Evolutionary conservation across 1,140 invertebrate genomes (phyloP).

Genomic region (Zaprionus lachaisei): DNA sequence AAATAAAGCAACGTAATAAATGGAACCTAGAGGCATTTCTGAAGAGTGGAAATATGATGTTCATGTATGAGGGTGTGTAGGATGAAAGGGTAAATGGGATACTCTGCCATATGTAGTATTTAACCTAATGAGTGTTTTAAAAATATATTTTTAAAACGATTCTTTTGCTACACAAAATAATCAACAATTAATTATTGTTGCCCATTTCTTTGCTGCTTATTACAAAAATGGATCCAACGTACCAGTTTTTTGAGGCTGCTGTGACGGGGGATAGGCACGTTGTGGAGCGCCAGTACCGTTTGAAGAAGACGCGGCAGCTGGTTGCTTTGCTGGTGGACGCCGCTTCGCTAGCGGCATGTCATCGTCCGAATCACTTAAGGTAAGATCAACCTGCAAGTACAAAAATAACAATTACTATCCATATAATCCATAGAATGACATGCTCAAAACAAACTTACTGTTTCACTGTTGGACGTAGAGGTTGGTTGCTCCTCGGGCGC

Average conservation of each 20-base stretch:
- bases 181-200: slow-evolving; percentile 37
- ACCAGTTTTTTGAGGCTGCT: slow-evolving; percentile 78
- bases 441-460: slow-evolving; percentile 56
- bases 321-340: slow-evolving; percentile 72
- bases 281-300: slow-evolving; percentile 67
- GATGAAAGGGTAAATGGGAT: slow-evolving; percentile 10
- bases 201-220: slow-evolving; percentile 55
- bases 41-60: slow-evolving; percentile 6
- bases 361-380: slow-evolving; percentile 84
- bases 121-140: slow-evolving; percentile 57
- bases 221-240: slow-evolving; percentile 83
- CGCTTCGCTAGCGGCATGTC: slow-evolving; percentile 84
- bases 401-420: slow-evolving; percentile 1
- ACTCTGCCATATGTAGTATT: slow-evolving; percentile 18
- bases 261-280: slow-evolving; percentile 69
- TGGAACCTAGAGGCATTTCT: slow-evolving; percentile 3
- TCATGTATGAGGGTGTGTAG: background rate
- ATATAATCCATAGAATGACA: background rate
- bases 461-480: slow-evolving; percentile 82
- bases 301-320: slow-evolving; percentile 72
- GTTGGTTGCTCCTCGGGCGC: slow-evolving; percentile 77
- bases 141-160: slow-evolving; percentile 38
- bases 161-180: slow-evolving; percentile 50
- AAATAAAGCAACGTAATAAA: slow-evolving; percentile 9
- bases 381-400: slow-evolving; percentile 81